These are phyloP conservation scores for Myrmophylax atrothorax DNA, from an alignment of 2,113 vertebrate genomes.

Conservation along the genomic window DNA sequence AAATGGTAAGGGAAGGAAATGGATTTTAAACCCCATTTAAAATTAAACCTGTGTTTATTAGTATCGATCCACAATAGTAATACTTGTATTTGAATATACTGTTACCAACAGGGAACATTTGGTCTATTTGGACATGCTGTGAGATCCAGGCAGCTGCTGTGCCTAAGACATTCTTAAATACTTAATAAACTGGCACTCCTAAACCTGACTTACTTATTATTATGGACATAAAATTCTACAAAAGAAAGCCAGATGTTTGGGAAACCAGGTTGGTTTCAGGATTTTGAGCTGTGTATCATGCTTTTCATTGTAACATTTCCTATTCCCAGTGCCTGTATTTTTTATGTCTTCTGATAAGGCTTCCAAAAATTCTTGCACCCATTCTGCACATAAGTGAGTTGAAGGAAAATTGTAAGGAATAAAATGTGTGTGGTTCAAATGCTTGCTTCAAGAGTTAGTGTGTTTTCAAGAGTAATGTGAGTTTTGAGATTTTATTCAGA, in stretches of 20 bases:
- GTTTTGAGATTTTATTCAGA: not conserved
- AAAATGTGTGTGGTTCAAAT: not conserved
- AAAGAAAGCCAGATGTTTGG: constrained; percentile 43
- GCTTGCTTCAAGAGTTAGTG: not conserved
- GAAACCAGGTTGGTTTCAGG: not conserved
- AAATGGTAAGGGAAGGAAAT: constrained; percentile 67
- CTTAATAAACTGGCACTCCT: constrained; percentile 33
- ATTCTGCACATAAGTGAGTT: not conserved
- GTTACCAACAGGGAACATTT: constrained; percentile 13
- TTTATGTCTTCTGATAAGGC: not conserved
- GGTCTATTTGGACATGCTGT: not conserved
- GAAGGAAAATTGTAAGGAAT: not conserved
- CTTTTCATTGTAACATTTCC: constrained; percentile 15
- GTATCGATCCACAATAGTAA: constrained; percentile 39
- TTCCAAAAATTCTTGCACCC: not conserved
- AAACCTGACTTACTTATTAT: constrained; percentile 27
- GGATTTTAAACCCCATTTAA: constrained; percentile 62
- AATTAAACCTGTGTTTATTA: constrained; percentile 67
- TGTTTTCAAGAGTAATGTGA: not conserved
- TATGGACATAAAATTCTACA: constrained; percentile 1
- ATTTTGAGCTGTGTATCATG: not conserved
- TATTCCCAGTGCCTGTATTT: not conserved
- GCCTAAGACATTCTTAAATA: constrained; percentile 21
- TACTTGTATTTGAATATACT: constrained; percentile 44
- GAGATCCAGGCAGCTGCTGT: constrained; percentile 19